Base-by-base conservation (phyloP, 2,113 vertebrate genomes). In the Notothenia rossii region DNA sequence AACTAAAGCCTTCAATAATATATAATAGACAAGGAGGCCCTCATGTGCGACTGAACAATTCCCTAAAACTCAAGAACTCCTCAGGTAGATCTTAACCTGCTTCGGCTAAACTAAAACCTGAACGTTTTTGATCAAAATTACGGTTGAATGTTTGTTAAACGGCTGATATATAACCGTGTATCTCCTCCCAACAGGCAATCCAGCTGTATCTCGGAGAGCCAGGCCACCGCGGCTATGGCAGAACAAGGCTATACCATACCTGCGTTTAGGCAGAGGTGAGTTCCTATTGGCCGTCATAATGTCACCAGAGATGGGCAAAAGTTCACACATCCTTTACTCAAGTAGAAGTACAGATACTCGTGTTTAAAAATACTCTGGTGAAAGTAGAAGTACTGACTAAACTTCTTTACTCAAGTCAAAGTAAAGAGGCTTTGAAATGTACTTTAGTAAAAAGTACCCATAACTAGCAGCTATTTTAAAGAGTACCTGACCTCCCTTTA, bases 211-310 rank as follows among this genome's bases (percentile, higher is more conserved):
- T 91, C 81, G 0, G 72, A 68, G 72, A 91, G 56, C 67, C 88
- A 93, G 58, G 91, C 94, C 91, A 89, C 84, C 59, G 86, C 90
- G 91, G 93, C 90, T 62, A 94, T 94, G 94, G 94, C 92, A 22
- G 93, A 96, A 87, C 82, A 84, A 91, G 82, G 85, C 85, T 96
- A 96, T 74, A 95, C 88, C 67, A 55, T 96, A 54, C 95, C 95
- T 63, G 73, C 56, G 40, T 95, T 95, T 88, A 92, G 94, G 86
- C 81, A 94, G 90, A 95, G 94, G 95, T 96, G 81, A 90, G 94
- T 78, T 61, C 74, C 64, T 56, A 64, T 54, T 62, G 63, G 53
- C 59, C 79, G 22, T 67, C 49, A 50, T 50, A 17, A 40, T 79
- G 75, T 29, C 29, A 29, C 3, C 29, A 29, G 29, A 29, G 29